Evolutionary conservation across 2,888 invertebrate genomes (phyloP).

Genomic region (Ditula angustiorana): DNA sequence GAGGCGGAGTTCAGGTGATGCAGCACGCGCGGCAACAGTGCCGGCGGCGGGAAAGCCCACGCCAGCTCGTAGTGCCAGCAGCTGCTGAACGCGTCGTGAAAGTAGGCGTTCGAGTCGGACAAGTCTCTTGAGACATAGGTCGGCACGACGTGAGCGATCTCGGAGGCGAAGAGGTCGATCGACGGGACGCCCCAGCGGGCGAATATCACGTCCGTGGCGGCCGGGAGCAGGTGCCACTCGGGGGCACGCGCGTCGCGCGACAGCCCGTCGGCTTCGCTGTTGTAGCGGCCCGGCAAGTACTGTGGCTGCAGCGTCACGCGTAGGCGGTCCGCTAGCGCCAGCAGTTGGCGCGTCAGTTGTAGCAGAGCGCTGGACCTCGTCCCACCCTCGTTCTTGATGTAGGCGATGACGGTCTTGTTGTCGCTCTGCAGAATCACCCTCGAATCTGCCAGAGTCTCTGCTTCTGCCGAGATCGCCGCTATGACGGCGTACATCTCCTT

Average conservation of each 20-base stretch:
- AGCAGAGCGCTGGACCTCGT: slow-evolving; percentile 42
- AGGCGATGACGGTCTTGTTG: slow-evolving; percentile 46
- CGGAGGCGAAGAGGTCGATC: slow-evolving; percentile 48
- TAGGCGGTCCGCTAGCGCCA: slow-evolving; percentile 35
- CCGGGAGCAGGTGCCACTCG: slow-evolving; percentile 42
- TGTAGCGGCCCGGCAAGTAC: too few species aligned
- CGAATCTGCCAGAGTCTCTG: slow-evolving; percentile 12
- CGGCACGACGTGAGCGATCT: slow-evolving; percentile 45
- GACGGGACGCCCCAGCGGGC: slow-evolving; percentile 42
- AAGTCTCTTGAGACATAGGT: slow-evolving; percentile 43
- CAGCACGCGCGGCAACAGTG: slow-evolving; percentile 38
- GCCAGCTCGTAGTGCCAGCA: slow-evolving; percentile 38
- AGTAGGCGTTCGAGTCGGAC: slow-evolving; percentile 41
- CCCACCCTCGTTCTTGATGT: slow-evolving; percentile 47
- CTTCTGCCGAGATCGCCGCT: slow-evolving; percentile 28
- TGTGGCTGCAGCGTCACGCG: slow-evolving; percentile 34
- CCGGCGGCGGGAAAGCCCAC: slow-evolving; percentile 42
- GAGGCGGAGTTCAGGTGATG: too few species aligned
- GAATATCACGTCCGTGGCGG: slow-evolving; percentile 41
- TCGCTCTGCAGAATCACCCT: slow-evolving; percentile 44
- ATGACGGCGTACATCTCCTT: slow-evolving; percentile 44
- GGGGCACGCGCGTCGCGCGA: slow-evolving; percentile 36
- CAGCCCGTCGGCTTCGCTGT: slow-evolving; percentile 43
- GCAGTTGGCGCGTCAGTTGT: slow-evolving; percentile 36
- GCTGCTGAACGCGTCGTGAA: slow-evolving; percentile 45